phyloP scores from a whole-genome alignment of 2,797 vertebrate species.

The Anableps anableps region DNA sequence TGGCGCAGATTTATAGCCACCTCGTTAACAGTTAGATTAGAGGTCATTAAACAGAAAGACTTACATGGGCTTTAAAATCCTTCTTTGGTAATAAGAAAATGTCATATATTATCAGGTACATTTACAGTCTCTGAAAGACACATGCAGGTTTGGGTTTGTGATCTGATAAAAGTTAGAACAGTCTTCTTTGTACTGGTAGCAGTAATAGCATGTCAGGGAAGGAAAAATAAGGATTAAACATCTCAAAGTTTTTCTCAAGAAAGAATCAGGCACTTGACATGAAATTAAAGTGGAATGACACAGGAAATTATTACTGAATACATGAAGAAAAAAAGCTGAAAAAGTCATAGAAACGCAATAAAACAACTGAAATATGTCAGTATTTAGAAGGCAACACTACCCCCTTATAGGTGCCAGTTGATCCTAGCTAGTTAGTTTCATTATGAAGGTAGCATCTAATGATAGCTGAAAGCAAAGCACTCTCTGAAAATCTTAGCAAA shows the following conservation, averaged over 20 bases:
- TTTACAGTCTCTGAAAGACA: neutral
- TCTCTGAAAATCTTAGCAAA: neutral
- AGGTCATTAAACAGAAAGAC: slow-evolving; percentile 3
- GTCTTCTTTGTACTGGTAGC: neutral
- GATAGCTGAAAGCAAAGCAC: neutral
- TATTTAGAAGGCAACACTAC: neutral
- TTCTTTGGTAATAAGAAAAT: neutral
- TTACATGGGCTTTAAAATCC: slow-evolving; percentile 1
- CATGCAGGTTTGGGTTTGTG: neutral
- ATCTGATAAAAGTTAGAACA: neutral
- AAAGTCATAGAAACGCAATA: neutral
- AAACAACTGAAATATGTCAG: neutral
- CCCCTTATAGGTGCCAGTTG: neutral
- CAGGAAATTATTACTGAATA: neutral
- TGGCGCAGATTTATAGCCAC: neutral
- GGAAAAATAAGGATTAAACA: neutral
- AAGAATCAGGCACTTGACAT: neutral
- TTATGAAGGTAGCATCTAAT: neutral
- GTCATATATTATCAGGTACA: neutral
- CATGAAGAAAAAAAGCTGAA: neutral
- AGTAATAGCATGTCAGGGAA: neutral
- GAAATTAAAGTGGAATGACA: neutral
- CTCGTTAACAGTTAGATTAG: neutral
- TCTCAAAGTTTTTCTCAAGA: neutral
- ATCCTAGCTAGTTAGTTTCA: neutral